A percentile compares a stretch with the other conserved stretches of the same genome.
Conservation (phyloP, 2,797 vertebrate species). For the Naso thynnoides region DNA sequence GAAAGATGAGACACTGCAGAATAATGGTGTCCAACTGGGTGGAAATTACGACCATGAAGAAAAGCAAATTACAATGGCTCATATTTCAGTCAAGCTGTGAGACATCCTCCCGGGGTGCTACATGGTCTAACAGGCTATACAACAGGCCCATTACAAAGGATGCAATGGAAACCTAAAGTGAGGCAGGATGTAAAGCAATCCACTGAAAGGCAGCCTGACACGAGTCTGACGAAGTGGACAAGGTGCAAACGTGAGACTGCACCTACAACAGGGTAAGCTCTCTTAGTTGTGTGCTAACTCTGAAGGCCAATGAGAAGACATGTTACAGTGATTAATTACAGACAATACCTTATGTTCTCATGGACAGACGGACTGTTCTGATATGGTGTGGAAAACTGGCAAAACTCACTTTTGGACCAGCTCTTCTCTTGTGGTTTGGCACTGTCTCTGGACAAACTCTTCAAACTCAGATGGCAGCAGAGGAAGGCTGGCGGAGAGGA, state of each 20-base stretch:
- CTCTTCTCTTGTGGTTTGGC: slow-evolving; percentile 80
- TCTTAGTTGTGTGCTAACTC: slow-evolving; percentile 30
- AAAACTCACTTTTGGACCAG: slow-evolving; percentile 85
- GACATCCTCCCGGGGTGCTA: slow-evolving; percentile 14
- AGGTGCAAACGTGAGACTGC: slow-evolving; percentile 65
- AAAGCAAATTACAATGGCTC: slow-evolving; percentile 48
- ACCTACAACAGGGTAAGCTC: slow-evolving; percentile 45
- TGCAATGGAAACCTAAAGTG: slow-evolving; percentile 42
- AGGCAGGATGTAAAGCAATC: slow-evolving; percentile 41
- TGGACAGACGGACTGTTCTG: slow-evolving; percentile 27
- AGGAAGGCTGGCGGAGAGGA: slow-evolving; percentile 82
- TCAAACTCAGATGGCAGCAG: slow-evolving; percentile 86
- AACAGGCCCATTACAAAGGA: slow-evolving; percentile 37
- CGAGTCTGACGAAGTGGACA: slow-evolving; percentile 54
- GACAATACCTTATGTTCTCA: slow-evolving; percentile 10
- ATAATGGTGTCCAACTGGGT: slow-evolving; percentile 61
- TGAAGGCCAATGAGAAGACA: slow-evolving; percentile 19
- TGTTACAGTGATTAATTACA: slow-evolving; percentile 20
- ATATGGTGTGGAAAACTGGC: slow-evolving; percentile 16
- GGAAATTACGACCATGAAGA: slow-evolving; percentile 44
- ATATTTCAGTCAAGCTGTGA: slow-evolving; percentile 36
- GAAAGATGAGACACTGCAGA: slow-evolving; percentile 29
- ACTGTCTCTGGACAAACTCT: slow-evolving; percentile 85
- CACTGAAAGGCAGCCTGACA: slow-evolving; percentile 45
- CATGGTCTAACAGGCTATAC: slow-evolving; percentile 20